Conservation (phyloP, 2,113 vertebrate species). For the Papio anubis region DNA sequence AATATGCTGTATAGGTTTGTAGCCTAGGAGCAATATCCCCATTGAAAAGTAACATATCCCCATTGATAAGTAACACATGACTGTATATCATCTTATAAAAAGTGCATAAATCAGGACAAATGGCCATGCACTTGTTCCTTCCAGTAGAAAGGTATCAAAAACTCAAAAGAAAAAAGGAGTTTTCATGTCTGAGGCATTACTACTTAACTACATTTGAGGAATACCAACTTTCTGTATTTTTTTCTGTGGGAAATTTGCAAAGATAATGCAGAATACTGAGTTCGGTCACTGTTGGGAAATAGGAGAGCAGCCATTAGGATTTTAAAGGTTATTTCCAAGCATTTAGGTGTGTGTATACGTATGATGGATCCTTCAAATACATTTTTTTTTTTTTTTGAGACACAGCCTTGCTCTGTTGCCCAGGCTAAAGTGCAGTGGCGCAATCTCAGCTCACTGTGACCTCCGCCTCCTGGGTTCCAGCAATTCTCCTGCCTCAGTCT, state of each 20-base stretch:
- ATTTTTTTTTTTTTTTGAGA: background rate
- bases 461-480: too few relatives aligned
- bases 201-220: slow-evolving; percentile 1
- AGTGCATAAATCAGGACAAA: background rate
- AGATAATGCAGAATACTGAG: background rate
- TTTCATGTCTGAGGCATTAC: slow-evolving; percentile 15
- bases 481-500: too few relatives aligned
- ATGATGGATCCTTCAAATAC: background rate
- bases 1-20: background rate
- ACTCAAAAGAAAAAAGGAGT: background rate
- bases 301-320: background rate
- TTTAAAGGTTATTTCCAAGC: slow-evolving; percentile 20
- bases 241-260: background rate
- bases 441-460: too few relatives aligned
- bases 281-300: background rate
- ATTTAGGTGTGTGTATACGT: background rate
- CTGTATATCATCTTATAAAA: background rate
- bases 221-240: background rate
- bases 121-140: background rate
- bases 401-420: too few relatives aligned
- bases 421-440: too few relatives aligned
- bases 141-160: background rate
- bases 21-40: background rate
- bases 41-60: background rate
- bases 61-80: background rate